Evolutionary conservation across 2,113 vertebrate species (phyloP).

Genomic region (Clarias macrocephalus): DNA sequence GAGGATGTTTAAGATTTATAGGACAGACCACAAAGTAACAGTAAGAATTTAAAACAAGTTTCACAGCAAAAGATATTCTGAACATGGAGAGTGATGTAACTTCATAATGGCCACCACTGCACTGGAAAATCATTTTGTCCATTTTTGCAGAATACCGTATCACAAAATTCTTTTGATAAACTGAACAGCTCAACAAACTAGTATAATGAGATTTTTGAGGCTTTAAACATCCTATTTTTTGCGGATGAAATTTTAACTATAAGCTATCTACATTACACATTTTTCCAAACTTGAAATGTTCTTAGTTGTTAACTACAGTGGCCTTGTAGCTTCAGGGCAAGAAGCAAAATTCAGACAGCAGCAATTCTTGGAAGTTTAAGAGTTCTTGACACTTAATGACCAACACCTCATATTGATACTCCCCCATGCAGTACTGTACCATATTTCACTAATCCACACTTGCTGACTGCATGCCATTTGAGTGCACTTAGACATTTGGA

Average conservation of each 20-base stretch:
- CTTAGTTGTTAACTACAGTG: background rate
- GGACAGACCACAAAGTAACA: background rate
- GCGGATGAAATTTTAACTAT: background rate
- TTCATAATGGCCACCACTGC: background rate
- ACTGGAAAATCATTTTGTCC: background rate
- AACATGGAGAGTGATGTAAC: background rate
- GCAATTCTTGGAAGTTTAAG: background rate
- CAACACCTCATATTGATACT: background rate
- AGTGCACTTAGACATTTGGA: background rate
- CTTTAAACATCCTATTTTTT: background rate
- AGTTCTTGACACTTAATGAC: background rate
- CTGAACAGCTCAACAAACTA: background rate
- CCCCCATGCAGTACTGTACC: background rate
- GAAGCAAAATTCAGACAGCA: background rate
- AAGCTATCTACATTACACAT: background rate
- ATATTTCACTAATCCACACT: background rate
- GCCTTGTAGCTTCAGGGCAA: background rate
- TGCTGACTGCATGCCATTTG: background rate
- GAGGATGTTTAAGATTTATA: no score
- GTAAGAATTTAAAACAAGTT: no score
- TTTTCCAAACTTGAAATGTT: no score
- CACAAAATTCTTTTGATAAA: background rate
- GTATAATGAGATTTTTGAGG: background rate
- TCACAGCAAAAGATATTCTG: background rate
- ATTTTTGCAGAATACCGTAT: background rate